A percentile compares a stretch with the other conserved stretches of the same genome.
Evolutionary conservation across 2,113 vertebrate species (phyloP).

Genomic region (Elaphurus davidianus): DNA sequence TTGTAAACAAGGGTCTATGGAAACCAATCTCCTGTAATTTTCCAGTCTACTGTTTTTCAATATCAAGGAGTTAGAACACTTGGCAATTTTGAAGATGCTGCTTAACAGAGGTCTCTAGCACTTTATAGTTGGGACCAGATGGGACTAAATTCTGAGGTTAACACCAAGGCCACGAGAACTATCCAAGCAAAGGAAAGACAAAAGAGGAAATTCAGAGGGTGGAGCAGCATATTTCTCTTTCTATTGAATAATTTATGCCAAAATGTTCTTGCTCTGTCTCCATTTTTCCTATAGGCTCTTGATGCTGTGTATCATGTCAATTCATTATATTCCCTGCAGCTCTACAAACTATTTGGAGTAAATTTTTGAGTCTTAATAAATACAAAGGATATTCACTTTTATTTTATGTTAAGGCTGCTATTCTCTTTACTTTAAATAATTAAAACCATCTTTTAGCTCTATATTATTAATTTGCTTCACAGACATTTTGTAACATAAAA

Average conservation of each 20-base stretch:
- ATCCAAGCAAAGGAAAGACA: slow-evolving; percentile 24
- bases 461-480: neutral
- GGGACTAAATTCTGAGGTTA: slow-evolving; percentile 73
- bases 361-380: slow-evolving; percentile 55
- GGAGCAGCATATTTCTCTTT: neutral
- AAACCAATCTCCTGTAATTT: slow-evolving; percentile 83
- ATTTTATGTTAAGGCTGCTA: slow-evolving; percentile 23
- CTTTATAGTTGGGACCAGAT: slow-evolving; percentile 69
- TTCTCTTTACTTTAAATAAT: slow-evolving; percentile 62
- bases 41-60: slow-evolving; percentile 85
- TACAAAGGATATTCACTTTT: slow-evolving; percentile 41
- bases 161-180: slow-evolving; percentile 16
- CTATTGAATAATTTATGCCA: slow-evolving; percentile 24
- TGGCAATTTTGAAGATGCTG: slow-evolving; percentile 76
- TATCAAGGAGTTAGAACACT: slow-evolving; percentile 74
- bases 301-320: neutral
- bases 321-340: slow-evolving; percentile 14
- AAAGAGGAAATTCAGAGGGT: slow-evolving; percentile 14
- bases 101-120: slow-evolving; percentile 68
- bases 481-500: neutral
- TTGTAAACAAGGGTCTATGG: slow-evolving; percentile 76
- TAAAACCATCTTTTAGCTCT: neutral
- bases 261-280: neutral
- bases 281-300: slow-evolving; percentile 8
- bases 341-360: neutral